Conservation (phyloP, 2,113 vertebrate genomes). For the Ivindomyrus marchei region DNA sequence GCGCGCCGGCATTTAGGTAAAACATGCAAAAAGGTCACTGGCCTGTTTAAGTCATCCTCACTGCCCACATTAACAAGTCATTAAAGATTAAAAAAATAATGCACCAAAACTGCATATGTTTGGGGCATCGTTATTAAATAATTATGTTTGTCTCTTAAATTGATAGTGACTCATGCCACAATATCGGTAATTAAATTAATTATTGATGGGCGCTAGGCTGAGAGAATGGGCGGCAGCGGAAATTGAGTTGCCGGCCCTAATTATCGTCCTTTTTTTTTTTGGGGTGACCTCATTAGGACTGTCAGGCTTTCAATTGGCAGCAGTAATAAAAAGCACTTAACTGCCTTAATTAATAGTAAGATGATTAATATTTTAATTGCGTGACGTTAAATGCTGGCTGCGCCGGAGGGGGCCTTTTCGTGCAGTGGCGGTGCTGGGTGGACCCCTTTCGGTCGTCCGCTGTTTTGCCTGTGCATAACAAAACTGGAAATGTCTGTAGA, state of each 20-base stretch:
- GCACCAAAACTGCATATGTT: constrained; percentile 69
- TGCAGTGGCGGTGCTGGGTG: not conserved
- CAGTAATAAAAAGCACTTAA: constrained; percentile 67
- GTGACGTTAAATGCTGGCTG: constrained; percentile 49
- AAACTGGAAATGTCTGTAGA: not conserved
- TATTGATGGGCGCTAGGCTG: constrained; percentile 72
- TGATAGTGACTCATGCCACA: constrained; percentile 81
- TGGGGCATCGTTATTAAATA: constrained; percentile 84
- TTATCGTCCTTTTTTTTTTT: constrained; percentile 66
- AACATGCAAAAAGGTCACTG: constrained; percentile 55
- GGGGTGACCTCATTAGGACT: constrained; percentile 74
- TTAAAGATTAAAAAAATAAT: constrained; percentile 65
- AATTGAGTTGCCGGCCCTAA: constrained; percentile 86
- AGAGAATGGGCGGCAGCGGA: constrained; percentile 63
- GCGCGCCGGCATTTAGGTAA: constrained; percentile 44
- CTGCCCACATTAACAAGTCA: constrained; percentile 66
- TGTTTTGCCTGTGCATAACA: not conserved
- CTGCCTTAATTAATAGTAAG: constrained; percentile 67
- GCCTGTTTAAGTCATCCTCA: constrained; percentile 51
- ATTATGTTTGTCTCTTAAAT: constrained; percentile 82
- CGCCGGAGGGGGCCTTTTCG: constrained; percentile 18
- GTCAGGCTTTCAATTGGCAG: constrained; percentile 71
- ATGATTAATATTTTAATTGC: constrained; percentile 72
- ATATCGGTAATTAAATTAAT: constrained; percentile 87
- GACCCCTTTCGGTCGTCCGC: not conserved